Percentiles rank a stretch among this genome's conserved stretches.
Conservation (phyloP, 2,888 invertebrate species). For the Unio pictorum region DNA sequence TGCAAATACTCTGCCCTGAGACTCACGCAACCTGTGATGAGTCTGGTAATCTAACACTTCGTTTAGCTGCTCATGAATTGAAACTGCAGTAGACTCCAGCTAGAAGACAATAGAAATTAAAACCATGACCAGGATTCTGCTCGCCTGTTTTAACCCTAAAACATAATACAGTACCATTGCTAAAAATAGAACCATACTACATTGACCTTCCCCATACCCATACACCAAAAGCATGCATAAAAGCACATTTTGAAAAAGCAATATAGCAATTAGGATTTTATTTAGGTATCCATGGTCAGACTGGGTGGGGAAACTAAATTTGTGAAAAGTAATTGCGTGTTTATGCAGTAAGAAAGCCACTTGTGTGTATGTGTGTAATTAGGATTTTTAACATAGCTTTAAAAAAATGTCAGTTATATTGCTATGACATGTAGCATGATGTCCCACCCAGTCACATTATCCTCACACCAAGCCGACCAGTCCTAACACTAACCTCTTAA, state of each 20-base stretch:
- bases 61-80: conserved; percentile 90
- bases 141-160: background rate
- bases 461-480: no score
- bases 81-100: conserved; percentile 93
- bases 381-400: no score
- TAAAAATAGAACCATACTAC: background rate
- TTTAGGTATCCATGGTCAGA: no score
- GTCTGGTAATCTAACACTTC: conserved; percentile 95
- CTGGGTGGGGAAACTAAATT: no score
- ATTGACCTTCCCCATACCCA: background rate
- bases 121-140: conserved; percentile 3
- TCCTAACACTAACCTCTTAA: no score
- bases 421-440: no score
- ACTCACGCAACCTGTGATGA: conserved; percentile 94
- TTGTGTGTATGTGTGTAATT: no score
- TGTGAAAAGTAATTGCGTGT: no score
- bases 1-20: conserved; percentile 94
- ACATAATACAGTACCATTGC: background rate
- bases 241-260: background rate
- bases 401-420: no score
- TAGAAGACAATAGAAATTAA: conserved; percentile 71
- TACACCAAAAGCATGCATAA: background rate
- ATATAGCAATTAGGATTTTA: no score
- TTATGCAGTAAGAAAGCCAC: no score
- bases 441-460: no score